phyloP scores from a whole-genome alignment of 2,888 invertebrate species.

The Adelphocoris suturalis region DNA sequence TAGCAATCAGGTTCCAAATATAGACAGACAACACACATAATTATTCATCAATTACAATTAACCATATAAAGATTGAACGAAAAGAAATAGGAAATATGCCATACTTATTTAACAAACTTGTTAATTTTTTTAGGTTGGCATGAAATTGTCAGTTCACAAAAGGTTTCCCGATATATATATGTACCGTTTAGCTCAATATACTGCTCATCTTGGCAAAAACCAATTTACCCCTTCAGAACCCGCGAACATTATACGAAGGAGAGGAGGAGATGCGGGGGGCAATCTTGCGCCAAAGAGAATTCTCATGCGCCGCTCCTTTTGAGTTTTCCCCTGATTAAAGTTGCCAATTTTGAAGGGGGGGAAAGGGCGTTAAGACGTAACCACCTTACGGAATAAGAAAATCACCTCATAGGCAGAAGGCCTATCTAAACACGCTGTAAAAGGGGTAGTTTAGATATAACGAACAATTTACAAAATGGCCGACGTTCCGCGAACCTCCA shows the following conservation, averaged over 20 bases:
- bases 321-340: constrained; percentile 58
- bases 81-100: no score
- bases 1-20: no score
- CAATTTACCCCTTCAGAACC: constrained; percentile 2
- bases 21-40: no score
- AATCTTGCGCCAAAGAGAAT: constrained; percentile 21
- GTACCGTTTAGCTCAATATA: no score
- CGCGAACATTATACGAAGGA: neutral
- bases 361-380: constrained; percentile 38
- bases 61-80: no score
- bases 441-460: constrained; percentile 62
- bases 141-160: no score
- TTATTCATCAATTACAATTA: no score
- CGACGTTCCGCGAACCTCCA: constrained; percentile 29
- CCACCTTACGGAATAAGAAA: constrained; percentile 64
- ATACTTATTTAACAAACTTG: no score
- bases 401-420: constrained; percentile 60
- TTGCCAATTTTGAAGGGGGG: constrained; percentile 45
- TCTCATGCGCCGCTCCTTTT: constrained; percentile 43
- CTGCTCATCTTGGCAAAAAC: neutral
- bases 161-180: no score
- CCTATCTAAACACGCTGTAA: constrained; percentile 31
- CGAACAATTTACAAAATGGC: constrained; percentile 66
- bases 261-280: neutral
- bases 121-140: no score